These are phyloP conservation scores for Pelodiscus sinensis DNA, from an alignment of 2,113 vertebrate species.

Conservation along the genomic window DNA sequence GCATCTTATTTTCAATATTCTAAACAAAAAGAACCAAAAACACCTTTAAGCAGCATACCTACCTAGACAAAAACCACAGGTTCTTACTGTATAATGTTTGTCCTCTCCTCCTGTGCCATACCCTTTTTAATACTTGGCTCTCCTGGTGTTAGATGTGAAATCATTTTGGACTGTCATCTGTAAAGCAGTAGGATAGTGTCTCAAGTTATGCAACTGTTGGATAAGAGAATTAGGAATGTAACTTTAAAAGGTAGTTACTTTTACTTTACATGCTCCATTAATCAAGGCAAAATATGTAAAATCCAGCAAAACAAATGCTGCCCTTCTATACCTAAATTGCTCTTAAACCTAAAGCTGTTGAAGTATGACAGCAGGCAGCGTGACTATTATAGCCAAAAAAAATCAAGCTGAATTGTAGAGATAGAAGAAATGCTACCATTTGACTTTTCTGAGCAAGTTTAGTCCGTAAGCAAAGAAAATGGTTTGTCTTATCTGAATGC, in stretches of 20 bases:
- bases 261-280: background rate
- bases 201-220: background rate
- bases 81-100: background rate
- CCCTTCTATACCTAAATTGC: background rate
- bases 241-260: background rate
- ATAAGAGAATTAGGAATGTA: background rate
- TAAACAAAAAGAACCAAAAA: background rate
- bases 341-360: background rate
- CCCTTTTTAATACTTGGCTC: background rate
- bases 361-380: background rate
- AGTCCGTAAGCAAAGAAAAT: background rate
- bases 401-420: background rate
- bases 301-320: background rate
- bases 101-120: background rate
- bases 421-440: background rate
- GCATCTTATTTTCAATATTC: background rate
- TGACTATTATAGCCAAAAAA: background rate
- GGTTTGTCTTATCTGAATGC: no score
- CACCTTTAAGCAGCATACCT: background rate
- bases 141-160: background rate
- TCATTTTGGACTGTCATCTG: background rate
- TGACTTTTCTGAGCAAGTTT: background rate
- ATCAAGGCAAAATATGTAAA: background rate
- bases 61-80: background rate
- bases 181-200: background rate